Base-by-base conservation (phyloP, 2,888 invertebrate species). In the Xestia c-nigrum region DNA sequence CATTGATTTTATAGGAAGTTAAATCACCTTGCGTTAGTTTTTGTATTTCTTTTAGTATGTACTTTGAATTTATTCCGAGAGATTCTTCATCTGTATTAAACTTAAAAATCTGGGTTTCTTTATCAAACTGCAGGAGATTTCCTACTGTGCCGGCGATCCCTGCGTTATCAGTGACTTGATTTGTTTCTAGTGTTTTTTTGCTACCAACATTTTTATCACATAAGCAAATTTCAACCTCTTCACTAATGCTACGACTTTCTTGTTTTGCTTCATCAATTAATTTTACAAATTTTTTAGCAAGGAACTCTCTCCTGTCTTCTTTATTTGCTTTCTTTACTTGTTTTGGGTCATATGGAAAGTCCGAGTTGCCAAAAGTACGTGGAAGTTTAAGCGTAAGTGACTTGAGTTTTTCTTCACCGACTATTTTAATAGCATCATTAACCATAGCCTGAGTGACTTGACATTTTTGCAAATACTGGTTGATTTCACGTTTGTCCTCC, bases 81-180 rank as follows among this genome's bases (percentile, higher is more conserved):
- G 66, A 64, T 55, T 73, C 52, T 61, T 77, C 81, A 47, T 76
- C 76, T 14, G 80, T 82, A 31, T 90, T 89, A 76, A 92, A 89
- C 73, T 72, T 86, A 47, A 89, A 85, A 59, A 81, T 81, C 63
- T 88, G 87, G 16, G 75, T 88, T 43, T 81, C 52, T 16, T 66
- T 71, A 77, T 91, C 89, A 59, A 83, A 80, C 10, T 86, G 69
- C 5, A 92, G 74, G 1, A 91, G 78, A 78, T 91, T 92, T 6
- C 92, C 92, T 1, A 92, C 88, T n/a, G 90, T 86, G n/a, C 92
- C 88, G 7, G 90, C 90, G 9, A 92, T 89, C 10, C 90, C 90
- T 55, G 88, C 87, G 66, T 14, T 38, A 71, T 88, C 89, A 16
- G 86, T 86, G 19, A 91, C 63, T 52, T 90, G 88, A 31, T 86